Base-by-base conservation (phyloP, 2,888 invertebrate species). In the Sinohyriopsis cumingii region DNA sequence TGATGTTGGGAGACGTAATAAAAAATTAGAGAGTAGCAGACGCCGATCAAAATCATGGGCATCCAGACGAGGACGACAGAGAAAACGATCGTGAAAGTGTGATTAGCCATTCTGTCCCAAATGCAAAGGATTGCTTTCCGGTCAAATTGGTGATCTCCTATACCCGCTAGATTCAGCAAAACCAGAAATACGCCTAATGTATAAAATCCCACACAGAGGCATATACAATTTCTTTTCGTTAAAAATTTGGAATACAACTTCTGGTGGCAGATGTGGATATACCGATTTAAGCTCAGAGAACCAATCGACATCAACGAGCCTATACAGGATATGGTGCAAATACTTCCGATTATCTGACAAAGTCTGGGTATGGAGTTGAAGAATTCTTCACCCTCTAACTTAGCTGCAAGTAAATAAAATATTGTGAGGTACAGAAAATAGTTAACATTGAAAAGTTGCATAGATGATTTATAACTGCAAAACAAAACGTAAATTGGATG, bases 261-360 rank as follows among this genome's bases (percentile, higher is more conserved):
- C 61, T 72, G 71, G 62, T 81, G 75, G 69, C 76, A 77, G 66
- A 81, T 74, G 67, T 73, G 77, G 64, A 79, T 57, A 68, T 79
- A 82, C 33, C 82, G 67, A 73, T 80, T 81, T 22, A 77, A 28
- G 67, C 79, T 76, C 55, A 81, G 67, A 56, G 68, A 56, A 45
- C 73, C 67, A 56, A 82, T 71, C 22, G 75, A 79, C 65, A 81
- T 69, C 56, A 82, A 70, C 54, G 82, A 80, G 22, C 74, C 73
- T 54, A 82, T 75, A 56, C 82, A 82, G 33, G 80, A 81, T 15
- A 78, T 72, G 33, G 82, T 74, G 68, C 82, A 82, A 55, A 78
- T 59, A 25, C 73, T 72, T 53, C 75, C 81, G 24, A 80, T 67
- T 24, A 73, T 65, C 22, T 74, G 71, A 63, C 81, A 82, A 28